These are phyloP conservation scores for Pygmarrhopalites habei DNA, from an alignment of 1,140 invertebrate genomes.

Conservation along the genomic window DNA sequence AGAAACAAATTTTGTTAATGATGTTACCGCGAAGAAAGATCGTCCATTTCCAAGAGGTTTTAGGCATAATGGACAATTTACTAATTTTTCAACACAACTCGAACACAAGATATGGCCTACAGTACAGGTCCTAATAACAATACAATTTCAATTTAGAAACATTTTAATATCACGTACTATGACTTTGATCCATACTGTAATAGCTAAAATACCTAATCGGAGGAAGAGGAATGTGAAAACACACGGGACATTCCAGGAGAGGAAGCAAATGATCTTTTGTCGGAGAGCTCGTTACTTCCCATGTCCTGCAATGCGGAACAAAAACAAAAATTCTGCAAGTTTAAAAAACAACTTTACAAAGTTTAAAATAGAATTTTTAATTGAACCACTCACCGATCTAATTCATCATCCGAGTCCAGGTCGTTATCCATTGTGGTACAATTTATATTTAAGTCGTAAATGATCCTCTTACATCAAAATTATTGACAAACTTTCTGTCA, in stretches of 20 bases:
- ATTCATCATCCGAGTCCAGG: not conserved
- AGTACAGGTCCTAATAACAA: constrained; percentile 19
- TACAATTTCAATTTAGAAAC: no score
- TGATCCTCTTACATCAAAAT: no score
- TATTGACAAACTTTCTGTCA: no score
- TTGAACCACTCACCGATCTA: no score
- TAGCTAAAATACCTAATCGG: no score
- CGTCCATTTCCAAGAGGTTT: constrained; percentile 22
- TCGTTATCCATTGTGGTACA: no score
- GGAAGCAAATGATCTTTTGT: constrained; percentile 17
- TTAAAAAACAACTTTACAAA: no score
- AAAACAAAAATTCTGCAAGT: no score
- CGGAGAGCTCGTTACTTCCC: constrained; percentile 14
- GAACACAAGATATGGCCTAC: constrained; percentile 27
- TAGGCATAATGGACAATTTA: constrained; percentile 21
- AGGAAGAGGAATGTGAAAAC: constrained; percentile 25
- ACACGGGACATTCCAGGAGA: constrained; percentile 31
- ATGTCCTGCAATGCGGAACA: constrained; percentile 16
- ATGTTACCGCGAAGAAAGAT: constrained; percentile 31
- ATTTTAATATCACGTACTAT: no score
- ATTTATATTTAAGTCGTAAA: no score
- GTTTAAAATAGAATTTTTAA: no score
- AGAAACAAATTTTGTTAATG: constrained; percentile 15
- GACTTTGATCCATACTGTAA: no score
- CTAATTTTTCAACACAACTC: constrained; percentile 6